phyloP scores from a whole-genome alignment of 1,140 invertebrate genomes.

The Megathymus violae region DNA sequence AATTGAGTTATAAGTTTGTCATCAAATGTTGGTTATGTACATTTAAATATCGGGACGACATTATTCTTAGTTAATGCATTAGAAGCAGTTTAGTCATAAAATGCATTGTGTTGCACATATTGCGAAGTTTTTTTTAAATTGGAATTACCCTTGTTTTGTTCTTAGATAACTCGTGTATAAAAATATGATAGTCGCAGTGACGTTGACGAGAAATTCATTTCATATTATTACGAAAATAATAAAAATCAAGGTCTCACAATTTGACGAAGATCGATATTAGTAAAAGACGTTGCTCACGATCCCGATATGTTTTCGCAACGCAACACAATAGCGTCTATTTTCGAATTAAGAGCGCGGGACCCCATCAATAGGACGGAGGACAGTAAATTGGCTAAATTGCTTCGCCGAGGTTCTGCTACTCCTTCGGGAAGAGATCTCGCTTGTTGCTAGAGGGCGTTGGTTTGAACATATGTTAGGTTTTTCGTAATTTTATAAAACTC shows the following conservation, averaged over 20 bases:
- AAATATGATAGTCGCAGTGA: background rate
- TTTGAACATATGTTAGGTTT: background rate
- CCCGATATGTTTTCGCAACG: conserved; percentile 57
- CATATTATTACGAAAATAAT: too few species aligned
- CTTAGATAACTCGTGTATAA: background rate
- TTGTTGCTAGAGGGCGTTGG: background rate
- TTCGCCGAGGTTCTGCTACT: conserved; percentile 66
- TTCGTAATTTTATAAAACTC: too few species aligned
- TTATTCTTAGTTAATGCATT: conserved; percentile 43
- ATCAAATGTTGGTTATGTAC: conserved; percentile 55
- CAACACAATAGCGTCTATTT: conserved; percentile 75
- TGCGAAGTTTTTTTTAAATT: background rate
- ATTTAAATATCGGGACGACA: conserved; percentile 64
- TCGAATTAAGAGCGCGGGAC: conserved; percentile 77
- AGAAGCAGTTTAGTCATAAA: background rate
- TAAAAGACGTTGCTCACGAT: conserved; percentile 6
- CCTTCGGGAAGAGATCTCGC: conserved; percentile 62
- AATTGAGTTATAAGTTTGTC: conserved; percentile 68
- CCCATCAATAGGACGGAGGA: conserved; percentile 75
- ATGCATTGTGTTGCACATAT: background rate
- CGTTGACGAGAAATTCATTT: background rate
- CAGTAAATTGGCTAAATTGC: conserved; percentile 83
- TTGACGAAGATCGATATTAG: background rate
- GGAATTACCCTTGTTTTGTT: too few species aligned
- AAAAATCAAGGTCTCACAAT: background rate